Evolutionary conservation across 2,113 vertebrate species (phyloP).

Genomic region (Lates calcarifer): DNA sequence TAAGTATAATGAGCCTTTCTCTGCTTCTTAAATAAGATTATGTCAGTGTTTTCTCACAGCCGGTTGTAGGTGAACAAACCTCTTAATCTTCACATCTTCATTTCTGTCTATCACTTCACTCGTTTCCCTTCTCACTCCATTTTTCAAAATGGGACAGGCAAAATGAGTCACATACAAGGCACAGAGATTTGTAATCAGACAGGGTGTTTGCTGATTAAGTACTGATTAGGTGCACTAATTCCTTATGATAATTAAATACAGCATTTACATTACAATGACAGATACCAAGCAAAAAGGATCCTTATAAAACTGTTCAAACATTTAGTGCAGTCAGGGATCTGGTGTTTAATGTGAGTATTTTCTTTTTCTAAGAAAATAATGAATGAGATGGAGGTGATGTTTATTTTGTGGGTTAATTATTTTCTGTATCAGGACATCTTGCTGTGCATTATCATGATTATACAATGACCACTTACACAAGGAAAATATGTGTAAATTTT

Average conservation of each 20-base stretch:
- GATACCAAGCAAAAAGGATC: too few relatives aligned
- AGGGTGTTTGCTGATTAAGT: neutral
- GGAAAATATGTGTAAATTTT: neutral
- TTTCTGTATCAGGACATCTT: neutral
- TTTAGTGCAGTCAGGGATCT: too few relatives aligned
- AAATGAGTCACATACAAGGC: too few relatives aligned
- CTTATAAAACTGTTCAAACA: too few relatives aligned
- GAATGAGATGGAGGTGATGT: neutral
- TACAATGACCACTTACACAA: neutral
- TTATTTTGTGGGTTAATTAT: neutral
- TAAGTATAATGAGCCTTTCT: slow-evolving; percentile 32
- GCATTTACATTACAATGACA: neutral
- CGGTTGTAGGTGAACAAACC: neutral
- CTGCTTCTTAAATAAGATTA: slow-evolving; percentile 34
- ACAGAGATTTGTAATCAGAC: neutral
- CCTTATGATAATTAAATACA: neutral
- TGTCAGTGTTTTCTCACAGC: slow-evolving; percentile 9
- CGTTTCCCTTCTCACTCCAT: neutral
- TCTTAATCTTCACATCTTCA: neutral
- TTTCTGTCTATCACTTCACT: neutral
- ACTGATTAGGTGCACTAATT: neutral
- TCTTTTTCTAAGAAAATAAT: too few relatives aligned
- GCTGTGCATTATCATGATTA: neutral
- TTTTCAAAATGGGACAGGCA: neutral
- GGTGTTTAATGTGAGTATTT: too few relatives aligned